Conservation (phyloP, 2,113 vertebrate species). For the Coturnix japonica region DNA sequence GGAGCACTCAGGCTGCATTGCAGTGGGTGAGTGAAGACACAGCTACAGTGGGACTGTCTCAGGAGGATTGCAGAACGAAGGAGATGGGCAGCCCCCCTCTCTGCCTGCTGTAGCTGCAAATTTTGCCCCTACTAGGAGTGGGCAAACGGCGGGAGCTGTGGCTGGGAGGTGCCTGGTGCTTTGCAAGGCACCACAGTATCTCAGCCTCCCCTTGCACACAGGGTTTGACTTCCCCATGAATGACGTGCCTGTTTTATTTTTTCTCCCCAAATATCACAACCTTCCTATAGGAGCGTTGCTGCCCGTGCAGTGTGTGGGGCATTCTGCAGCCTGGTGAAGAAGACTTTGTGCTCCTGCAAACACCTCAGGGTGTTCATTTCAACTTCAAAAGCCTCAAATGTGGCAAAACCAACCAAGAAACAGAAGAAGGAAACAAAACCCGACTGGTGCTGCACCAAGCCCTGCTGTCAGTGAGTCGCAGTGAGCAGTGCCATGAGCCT, state of each 20-base stretch:
- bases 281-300: not conserved
- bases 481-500: not conserved
- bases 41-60: not conserved
- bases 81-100: not conserved
- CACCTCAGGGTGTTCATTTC: not conserved
- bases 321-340: not conserved
- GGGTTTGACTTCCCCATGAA: not conserved
- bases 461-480: not conserved
- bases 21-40: not conserved
- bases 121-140: not conserved
- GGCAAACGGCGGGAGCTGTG: not conserved
- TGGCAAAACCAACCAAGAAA: not conserved
- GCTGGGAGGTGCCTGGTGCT: accelerated
- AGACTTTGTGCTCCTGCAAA: not conserved
- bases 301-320: accelerated
- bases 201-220: not conserved
- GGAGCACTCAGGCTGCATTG: accelerated
- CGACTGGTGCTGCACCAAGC: not conserved
- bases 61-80: not conserved
- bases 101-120: not conserved
- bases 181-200: accelerated
- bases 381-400: not conserved
- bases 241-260: not conserved
- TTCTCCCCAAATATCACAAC: accelerated
- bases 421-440: not conserved